Conservation (phyloP, 2,888 invertebrate genomes). For the Acronicta leporina region DNA sequence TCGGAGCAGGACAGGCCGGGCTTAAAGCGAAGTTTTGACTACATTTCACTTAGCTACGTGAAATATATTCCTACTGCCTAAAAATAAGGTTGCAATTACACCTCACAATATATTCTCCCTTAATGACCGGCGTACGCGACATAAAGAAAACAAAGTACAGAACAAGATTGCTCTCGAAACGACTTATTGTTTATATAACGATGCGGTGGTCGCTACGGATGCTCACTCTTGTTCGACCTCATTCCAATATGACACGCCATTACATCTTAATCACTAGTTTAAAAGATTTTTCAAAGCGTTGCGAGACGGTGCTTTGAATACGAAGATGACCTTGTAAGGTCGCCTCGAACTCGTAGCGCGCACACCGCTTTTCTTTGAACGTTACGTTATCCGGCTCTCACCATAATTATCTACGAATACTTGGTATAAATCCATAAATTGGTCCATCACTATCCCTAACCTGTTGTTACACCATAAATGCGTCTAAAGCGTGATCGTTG, state of each 20-base stretch:
- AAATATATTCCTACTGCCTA: slow-evolving; percentile 32
- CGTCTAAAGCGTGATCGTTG: slow-evolving; percentile 37
- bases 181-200: slow-evolving; percentile 63
- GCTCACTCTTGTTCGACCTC: slow-evolving; percentile 48
- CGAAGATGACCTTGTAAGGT: slow-evolving; percentile 53
- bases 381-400: slow-evolving; percentile 39
- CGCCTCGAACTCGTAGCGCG: slow-evolving; percentile 15
- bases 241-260: slow-evolving; percentile 51
- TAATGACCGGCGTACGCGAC: slow-evolving; percentile 34
- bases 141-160: slow-evolving; percentile 39
- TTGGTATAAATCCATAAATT: slow-evolving; percentile 39
- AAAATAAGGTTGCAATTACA: slow-evolving; percentile 44
- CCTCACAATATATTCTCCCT: slow-evolving; percentile 35
- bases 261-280: slow-evolving; percentile 54
- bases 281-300: slow-evolving; percentile 33
- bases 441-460: slow-evolving; percentile 46
- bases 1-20: slow-evolving; percentile 62
- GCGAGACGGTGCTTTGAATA: slow-evolving; percentile 25
- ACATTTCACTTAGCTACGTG: slow-evolving; percentile 55
- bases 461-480: slow-evolving; percentile 53
- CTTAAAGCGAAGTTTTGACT: slow-evolving; percentile 59
- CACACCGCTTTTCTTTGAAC: slow-evolving; percentile 20
- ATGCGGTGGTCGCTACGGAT: slow-evolving; percentile 36
- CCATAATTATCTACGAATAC: slow-evolving; percentile 25
- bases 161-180: slow-evolving; percentile 49